phyloP scores from a whole-genome alignment of 2,113 vertebrate species.

The Noturus placidus region DNA sequence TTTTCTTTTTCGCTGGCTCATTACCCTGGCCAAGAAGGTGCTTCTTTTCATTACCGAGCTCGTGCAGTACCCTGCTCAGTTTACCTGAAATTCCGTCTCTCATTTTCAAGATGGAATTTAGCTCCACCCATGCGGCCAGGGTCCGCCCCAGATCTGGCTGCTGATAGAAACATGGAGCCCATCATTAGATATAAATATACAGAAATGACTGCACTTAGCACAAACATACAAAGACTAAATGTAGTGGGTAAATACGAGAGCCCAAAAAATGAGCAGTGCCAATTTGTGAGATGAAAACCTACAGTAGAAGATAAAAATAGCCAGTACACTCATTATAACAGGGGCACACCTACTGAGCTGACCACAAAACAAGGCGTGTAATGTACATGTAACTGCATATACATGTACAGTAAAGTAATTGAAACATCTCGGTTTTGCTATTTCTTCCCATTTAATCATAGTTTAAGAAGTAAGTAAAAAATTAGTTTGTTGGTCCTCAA shows the following conservation, averaged over 20 bases:
- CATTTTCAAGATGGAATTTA: constrained; percentile 46
- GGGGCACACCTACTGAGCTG: constrained; percentile 5
- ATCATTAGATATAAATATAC: constrained; percentile 40
- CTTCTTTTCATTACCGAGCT: constrained; percentile 62
- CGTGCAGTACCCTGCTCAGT: constrained; percentile 59
- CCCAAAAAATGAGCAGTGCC: constrained; percentile 34
- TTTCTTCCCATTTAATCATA: not conserved
- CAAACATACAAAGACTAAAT: constrained; percentile 40
- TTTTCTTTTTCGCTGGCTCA: constrained; percentile 39
- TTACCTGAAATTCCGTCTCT: constrained; percentile 19
- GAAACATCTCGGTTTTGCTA: constrained; percentile 1
- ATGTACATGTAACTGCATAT: constrained; percentile 6
- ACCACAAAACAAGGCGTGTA: not conserved
- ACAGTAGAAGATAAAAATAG: constrained; percentile 32
- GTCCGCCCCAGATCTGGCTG: constrained; percentile 61
- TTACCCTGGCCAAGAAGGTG: constrained; percentile 61
- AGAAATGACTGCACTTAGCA: constrained; percentile 34
- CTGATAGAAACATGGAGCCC: constrained; percentile 17
- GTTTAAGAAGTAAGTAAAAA: not conserved
- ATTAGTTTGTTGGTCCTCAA: not conserved
- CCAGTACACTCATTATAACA: constrained; percentile 41
- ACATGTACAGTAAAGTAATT: not conserved
- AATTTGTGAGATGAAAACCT: constrained; percentile 48
- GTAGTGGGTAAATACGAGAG: constrained; percentile 34
- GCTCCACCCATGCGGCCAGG: constrained; percentile 58